phyloP scores from a whole-genome alignment of 2,113 vertebrate genomes.

The Syngnathus floridae region DNA sequence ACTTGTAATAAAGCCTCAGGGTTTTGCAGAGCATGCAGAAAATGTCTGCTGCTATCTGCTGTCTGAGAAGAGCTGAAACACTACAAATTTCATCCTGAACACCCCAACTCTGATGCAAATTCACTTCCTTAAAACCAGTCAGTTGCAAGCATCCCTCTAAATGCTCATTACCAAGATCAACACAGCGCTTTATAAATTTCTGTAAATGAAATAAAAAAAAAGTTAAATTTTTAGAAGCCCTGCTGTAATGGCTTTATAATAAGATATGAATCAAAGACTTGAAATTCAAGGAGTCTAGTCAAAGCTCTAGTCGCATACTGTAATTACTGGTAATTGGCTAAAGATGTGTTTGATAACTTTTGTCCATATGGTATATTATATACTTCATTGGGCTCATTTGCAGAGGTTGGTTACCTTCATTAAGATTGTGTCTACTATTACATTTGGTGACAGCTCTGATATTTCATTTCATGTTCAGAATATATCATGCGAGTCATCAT shows the following conservation, averaged over 20 bases:
- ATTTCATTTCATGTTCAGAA: background rate
- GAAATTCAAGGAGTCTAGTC: background rate
- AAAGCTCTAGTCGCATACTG: background rate
- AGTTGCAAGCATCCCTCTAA: too few species aligned
- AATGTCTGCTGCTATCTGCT: background rate
- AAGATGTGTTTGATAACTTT: background rate
- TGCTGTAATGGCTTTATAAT: background rate
- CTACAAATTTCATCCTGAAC: background rate
- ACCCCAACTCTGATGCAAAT: background rate
- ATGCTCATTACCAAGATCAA: too few species aligned
- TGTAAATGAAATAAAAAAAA: too few species aligned
- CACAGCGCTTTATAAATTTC: too few species aligned
- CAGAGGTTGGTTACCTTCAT: conserved; percentile 3
- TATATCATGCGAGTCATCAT: background rate
- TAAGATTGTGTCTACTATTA: background rate
- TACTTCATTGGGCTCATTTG: background rate
- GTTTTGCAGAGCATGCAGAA: background rate
- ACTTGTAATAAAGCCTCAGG: background rate
- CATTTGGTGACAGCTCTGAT: background rate
- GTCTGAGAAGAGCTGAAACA: background rate
- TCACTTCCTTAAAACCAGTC: background rate
- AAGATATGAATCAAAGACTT: background rate
- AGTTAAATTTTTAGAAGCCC: background rate
- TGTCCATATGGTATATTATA: background rate
- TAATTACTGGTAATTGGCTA: background rate